These are phyloP conservation scores for Julus scanicus DNA, from an alignment of 2,888 invertebrate species.

Conservation along the genomic window DNA sequence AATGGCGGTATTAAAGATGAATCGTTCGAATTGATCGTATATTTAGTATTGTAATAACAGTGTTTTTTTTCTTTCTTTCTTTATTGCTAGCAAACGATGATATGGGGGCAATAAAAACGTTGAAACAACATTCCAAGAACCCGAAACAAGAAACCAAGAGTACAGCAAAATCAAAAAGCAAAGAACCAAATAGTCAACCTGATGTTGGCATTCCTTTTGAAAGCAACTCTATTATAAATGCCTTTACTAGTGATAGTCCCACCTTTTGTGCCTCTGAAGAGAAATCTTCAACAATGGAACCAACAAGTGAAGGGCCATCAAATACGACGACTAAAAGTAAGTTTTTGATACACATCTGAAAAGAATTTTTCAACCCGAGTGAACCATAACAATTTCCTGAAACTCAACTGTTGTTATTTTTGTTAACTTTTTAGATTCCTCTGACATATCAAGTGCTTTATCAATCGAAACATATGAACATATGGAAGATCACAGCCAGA, in stretches of 20 bases:
- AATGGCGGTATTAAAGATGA: background rate
- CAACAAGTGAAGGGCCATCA: constrained; percentile 18
- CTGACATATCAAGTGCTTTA: constrained; percentile 47
- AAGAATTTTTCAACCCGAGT: background rate
- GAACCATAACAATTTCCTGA: background rate
- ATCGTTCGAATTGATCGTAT: background rate
- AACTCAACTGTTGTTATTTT: background rate
- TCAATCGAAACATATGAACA: background rate
- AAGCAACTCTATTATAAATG: background rate
- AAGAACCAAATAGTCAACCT: background rate
- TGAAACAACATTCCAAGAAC: background rate
- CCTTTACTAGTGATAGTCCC: background rate
- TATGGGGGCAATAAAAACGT: background rate
- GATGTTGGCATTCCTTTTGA: background rate
- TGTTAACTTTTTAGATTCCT: constrained; percentile 2
- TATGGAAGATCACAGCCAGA: constrained; percentile 18
- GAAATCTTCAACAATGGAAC: background rate
- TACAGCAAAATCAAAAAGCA: constrained; percentile 18
- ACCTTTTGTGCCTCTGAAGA: constrained; percentile 15
- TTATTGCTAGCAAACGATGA: background rate
- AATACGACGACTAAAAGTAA: constrained; percentile 1
- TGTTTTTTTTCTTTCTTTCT: background rate
- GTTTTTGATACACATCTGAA: background rate
- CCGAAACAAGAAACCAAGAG: background rate
- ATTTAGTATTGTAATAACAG: too few species aligned